Evolutionary conservation across 2,888 invertebrate genomes (phyloP).

Genomic region (Amphipoea lucens): DNA sequence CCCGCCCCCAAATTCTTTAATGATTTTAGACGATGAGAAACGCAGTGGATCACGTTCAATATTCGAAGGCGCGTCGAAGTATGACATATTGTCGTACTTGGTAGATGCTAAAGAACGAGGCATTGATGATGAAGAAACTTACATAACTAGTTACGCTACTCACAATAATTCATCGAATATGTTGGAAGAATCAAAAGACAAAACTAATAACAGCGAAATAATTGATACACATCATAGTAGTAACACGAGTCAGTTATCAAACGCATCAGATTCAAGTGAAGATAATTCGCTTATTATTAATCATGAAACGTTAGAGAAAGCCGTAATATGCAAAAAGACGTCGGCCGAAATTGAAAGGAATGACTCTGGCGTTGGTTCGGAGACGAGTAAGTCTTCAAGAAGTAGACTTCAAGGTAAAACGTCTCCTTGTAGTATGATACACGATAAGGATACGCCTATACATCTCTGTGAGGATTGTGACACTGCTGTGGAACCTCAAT

Average conservation of each 20-base stretch:
- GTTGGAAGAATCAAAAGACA: constrained; percentile 90
- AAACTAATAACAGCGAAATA: constrained; percentile 87
- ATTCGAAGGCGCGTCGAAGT: constrained; percentile 95
- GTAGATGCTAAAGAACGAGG: constrained; percentile 96
- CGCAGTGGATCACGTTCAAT: constrained; percentile 92
- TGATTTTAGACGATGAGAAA: constrained; percentile 93
- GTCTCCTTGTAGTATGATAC: constrained; percentile 85
- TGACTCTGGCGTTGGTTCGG: constrained; percentile 97
- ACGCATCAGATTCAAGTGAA: constrained; percentile 96
- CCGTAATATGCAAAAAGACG: constrained; percentile 89
- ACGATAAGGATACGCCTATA: constrained; percentile 91
- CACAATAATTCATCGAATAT: constrained; percentile 88
- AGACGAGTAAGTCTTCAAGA: constrained; percentile 96
- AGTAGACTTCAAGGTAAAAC: constrained; percentile 92
- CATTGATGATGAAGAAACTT: constrained; percentile 93
- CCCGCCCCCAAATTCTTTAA: constrained; percentile 93
- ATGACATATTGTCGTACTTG: constrained; percentile 96
- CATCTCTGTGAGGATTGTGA: constrained; percentile 96
- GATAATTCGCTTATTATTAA: constrained; percentile 93
- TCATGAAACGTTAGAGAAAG: constrained; percentile 90
- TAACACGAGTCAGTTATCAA: constrained; percentile 94
- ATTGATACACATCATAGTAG: constrained; percentile 90
- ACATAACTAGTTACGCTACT: constrained; percentile 91
- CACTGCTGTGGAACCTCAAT: constrained; percentile 93
- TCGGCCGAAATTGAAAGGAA: constrained; percentile 96